Evolutionary conservation across 2,888 invertebrate species (phyloP).

Genomic region (Caenorhabditis sp.): DNA sequence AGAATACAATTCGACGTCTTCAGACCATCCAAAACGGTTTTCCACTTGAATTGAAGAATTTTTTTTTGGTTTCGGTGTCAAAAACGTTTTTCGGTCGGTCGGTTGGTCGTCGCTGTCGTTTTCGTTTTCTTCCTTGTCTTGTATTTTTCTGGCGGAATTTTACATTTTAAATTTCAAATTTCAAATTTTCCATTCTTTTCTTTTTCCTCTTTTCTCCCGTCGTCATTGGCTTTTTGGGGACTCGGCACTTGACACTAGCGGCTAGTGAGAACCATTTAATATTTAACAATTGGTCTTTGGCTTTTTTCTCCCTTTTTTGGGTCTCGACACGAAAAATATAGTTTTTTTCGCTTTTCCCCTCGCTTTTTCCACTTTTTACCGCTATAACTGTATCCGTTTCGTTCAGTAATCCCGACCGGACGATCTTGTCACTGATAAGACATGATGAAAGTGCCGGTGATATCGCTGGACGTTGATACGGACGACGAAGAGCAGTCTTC

Average conservation of each 20-base stretch:
- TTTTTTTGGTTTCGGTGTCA: too few species aligned
- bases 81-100: too few species aligned
- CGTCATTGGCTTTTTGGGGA: background rate
- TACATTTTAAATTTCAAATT: too few species aligned
- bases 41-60: too few species aligned
- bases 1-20: too few species aligned
- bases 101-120: too few species aligned
- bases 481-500: constrained; percentile 48
- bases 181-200: background rate
- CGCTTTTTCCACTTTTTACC: background rate
- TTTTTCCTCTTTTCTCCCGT: background rate
- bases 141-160: too few species aligned
- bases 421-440: background rate
- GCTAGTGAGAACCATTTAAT: constrained; percentile 36
- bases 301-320: constrained; percentile 3
- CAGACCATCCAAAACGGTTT: too few species aligned
- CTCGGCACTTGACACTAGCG: too few species aligned
- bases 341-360: background rate
- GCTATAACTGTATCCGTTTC: background rate
- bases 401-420: background rate
- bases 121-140: too few species aligned
- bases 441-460: constrained; percentile 59
- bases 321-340: background rate
- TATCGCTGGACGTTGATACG: constrained; percentile 50
- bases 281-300: constrained; percentile 32